Evolutionary conservation across 2,797 vertebrate genomes (phyloP).

Genomic region (Fistularia tabacaria): DNA sequence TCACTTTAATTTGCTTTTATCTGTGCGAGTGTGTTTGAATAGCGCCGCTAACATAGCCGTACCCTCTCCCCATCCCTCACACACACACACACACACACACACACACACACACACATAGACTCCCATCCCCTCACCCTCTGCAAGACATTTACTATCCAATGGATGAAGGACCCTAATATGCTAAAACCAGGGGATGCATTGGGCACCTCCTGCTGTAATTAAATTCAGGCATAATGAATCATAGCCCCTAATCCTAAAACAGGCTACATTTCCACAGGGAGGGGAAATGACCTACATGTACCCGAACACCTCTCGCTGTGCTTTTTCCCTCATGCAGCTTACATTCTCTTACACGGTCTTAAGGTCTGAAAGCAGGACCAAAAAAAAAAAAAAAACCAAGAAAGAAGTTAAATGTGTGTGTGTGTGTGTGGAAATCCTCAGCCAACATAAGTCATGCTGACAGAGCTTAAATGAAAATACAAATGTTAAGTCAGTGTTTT

Average conservation of each 20-base stretch:
- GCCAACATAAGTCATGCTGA: no score
- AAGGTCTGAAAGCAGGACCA: conserved; percentile 27
- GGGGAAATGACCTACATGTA: conserved; percentile 69
- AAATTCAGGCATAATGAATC: conserved; percentile 72
- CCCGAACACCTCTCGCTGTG: conserved; percentile 40
- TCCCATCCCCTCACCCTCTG: conserved; percentile 30
- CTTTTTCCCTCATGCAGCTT: conserved; percentile 31
- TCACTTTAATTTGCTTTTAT: conserved; percentile 32
- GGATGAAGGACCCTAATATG: conserved; percentile 58
- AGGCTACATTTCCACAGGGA: conserved; percentile 66
- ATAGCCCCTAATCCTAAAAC: conserved; percentile 68
- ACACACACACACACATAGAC: conserved; percentile 11
- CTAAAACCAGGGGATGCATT: conserved; percentile 53
- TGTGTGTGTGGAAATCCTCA: no score
- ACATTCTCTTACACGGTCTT: conserved; percentile 18
- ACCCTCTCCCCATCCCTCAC: no score
- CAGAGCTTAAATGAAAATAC: no score
- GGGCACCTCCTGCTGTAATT: conserved; percentile 68
- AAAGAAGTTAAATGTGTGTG: no score
- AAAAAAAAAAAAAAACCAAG: no score
- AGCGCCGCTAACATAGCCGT: no score
- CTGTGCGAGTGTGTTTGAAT: background rate
- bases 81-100: conserved; percentile 1
- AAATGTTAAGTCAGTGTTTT: no score
- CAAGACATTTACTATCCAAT: conserved; percentile 44